Percentiles rank a stretch among this genome's conserved stretches.
Conservation (phyloP, 1,140 invertebrate species). For the Mactra quadrangularis region DNA sequence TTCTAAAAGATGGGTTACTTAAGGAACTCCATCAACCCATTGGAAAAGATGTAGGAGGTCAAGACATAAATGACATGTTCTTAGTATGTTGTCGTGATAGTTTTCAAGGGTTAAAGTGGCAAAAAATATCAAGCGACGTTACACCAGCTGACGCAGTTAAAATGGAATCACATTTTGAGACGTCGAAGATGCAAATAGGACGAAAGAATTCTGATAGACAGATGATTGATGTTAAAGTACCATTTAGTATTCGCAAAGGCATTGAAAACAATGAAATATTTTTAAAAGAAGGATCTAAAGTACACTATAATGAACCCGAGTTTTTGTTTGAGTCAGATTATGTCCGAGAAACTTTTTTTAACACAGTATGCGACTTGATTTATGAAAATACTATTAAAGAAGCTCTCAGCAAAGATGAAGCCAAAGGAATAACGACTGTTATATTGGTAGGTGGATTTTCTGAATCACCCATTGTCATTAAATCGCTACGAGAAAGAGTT, state of each 20-base stretch:
- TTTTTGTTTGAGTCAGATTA: constrained; percentile 1
- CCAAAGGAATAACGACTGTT: constrained; percentile 9
- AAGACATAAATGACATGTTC: constrained; percentile 47
- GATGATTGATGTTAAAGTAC: constrained; percentile 15
- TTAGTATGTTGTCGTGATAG: constrained; percentile 10
- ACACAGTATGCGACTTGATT: constrained; percentile 2
- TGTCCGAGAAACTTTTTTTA: constrained; percentile 14
- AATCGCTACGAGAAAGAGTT: constrained; percentile 15
- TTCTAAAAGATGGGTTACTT: constrained; percentile 2
- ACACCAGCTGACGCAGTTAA: constrained; percentile 16
- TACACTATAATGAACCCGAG: background rate
- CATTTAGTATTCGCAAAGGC: background rate
- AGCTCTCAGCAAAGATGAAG: background rate
- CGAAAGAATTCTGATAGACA: background rate
- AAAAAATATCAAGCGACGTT: background rate
- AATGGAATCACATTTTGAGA: constrained; percentile 53
- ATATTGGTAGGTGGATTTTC: constrained; percentile 45
- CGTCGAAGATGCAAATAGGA: constrained; percentile 28
- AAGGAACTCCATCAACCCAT: background rate
- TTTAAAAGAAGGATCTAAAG: background rate
- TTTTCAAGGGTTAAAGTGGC: constrained; percentile 33
- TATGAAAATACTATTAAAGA: constrained; percentile 2
- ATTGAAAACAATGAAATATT: background rate
- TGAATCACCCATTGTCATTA: constrained; percentile 32
- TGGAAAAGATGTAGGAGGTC: constrained; percentile 29